Evolutionary conservation across 1,140 invertebrate species (phyloP).

Genomic region (Conus ventricosus): DNA sequence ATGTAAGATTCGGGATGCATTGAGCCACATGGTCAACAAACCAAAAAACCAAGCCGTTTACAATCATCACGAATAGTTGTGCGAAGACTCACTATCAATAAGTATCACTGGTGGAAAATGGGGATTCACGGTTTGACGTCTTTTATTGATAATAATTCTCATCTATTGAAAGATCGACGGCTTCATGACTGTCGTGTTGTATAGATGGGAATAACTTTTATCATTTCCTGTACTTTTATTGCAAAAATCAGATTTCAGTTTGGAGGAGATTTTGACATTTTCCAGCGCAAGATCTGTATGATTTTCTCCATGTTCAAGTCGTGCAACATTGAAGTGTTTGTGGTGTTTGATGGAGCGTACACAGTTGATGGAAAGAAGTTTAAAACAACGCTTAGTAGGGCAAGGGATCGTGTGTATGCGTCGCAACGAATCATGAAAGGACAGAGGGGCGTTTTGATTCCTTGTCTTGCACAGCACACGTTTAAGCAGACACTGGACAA

Average conservation of each 20-base stretch:
- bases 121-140: slow-evolving; percentile 79
- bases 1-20: too few species aligned
- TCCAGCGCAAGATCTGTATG: slow-evolving; percentile 78
- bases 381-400: slow-evolving; percentile 80
- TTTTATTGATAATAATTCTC: slow-evolving; percentile 83
- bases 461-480: slow-evolving; percentile 80
- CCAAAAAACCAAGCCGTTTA: too few species aligned
- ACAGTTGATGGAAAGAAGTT: slow-evolving; percentile 85
- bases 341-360: slow-evolving; percentile 88
- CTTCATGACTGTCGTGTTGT: slow-evolving; percentile 84
- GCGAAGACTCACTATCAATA: too few species aligned
- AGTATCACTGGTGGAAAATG: slow-evolving; percentile 47
- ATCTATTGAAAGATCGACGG: slow-evolving; percentile 80
- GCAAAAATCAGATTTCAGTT: slow-evolving; percentile 83
- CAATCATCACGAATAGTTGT: too few species aligned
- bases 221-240: slow-evolving; percentile 83
- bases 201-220: slow-evolving; percentile 89
- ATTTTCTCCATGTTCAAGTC: slow-evolving; percentile 84
- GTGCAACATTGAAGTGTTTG: slow-evolving; percentile 85
- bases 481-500: slow-evolving; percentile 83
- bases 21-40: too few species aligned
- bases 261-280: slow-evolving; percentile 91
- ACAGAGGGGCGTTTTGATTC: slow-evolving; percentile 65
- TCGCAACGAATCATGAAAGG: slow-evolving; percentile 57
- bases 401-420: slow-evolving; percentile 80